Evolutionary conservation across 2,113 vertebrate genomes (phyloP).

Genomic region (Fregetta grallaria): DNA sequence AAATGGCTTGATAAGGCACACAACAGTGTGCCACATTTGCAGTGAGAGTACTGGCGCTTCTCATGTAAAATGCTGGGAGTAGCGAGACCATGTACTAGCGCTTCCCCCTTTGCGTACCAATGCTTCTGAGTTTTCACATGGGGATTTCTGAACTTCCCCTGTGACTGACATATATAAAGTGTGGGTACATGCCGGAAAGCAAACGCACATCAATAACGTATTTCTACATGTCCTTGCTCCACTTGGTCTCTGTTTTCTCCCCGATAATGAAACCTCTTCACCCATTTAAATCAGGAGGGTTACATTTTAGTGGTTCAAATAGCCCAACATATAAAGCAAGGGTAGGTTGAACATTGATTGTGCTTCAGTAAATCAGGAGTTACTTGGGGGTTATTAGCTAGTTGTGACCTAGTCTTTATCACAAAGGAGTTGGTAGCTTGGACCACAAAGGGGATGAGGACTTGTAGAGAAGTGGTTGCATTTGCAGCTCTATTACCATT

Average conservation of each 20-base stretch:
- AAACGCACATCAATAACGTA: neutral
- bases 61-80: neutral
- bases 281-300: neutral
- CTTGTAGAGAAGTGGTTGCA: neutral
- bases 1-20: neutral
- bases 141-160: neutral
- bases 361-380: neutral
- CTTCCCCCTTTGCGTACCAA: neutral
- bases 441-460: neutral
- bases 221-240: neutral
- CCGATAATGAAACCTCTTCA: neutral
- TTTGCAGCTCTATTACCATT: neutral
- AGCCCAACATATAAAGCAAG: neutral
- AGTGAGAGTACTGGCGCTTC: neutral
- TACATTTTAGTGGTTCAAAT: neutral
- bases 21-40: neutral
- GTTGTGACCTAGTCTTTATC: neutral
- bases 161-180: neutral
- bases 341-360: neutral
- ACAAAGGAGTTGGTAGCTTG: neutral
- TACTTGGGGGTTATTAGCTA: neutral
- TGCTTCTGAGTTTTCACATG: neutral
- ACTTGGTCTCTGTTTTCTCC: neutral
- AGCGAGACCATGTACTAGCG: accelerated
- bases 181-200: neutral